These are phyloP conservation scores for Malurus melanocephalus DNA, from an alignment of 2,113 vertebrate genomes.

Conservation along the genomic window DNA sequence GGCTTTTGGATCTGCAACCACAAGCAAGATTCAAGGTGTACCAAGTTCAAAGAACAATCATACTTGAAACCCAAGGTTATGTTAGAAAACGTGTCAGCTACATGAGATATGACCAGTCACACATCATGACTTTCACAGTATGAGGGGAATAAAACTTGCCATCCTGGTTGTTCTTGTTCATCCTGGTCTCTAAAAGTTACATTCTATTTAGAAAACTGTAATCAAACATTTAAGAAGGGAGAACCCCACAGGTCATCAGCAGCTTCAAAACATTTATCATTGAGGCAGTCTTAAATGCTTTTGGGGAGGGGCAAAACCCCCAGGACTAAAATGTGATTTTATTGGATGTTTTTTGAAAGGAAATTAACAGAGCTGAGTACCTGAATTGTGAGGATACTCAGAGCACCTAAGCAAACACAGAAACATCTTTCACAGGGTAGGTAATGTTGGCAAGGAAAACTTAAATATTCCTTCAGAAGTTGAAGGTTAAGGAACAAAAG, in stretches of 20 bases:
- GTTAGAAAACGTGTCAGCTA: background rate
- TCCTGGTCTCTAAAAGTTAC: fast-evolving
- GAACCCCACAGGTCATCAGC: background rate
- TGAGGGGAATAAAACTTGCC: fast-evolving
- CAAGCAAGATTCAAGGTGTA: background rate
- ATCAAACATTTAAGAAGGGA: background rate
- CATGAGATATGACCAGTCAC: background rate
- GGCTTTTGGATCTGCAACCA: background rate
- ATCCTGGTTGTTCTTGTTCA: background rate
- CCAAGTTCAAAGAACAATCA: fast-evolving
- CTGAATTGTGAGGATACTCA: background rate
- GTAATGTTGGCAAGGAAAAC: background rate
- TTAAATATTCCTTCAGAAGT: background rate
- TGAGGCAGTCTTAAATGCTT: background rate
- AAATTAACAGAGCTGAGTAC: background rate
- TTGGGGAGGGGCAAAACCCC: fast-evolving
- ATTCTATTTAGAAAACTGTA: background rate
- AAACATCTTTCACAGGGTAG: background rate
- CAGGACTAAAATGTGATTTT: background rate
- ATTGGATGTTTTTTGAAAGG: background rate
- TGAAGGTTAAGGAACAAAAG: background rate
- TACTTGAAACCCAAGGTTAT: background rate
- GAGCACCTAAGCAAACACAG: background rate
- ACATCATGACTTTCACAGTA: background rate
- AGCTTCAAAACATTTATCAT: background rate